Base-by-base conservation (phyloP, 2,888 invertebrate genomes). In the Zonitis immaculata region DNA sequence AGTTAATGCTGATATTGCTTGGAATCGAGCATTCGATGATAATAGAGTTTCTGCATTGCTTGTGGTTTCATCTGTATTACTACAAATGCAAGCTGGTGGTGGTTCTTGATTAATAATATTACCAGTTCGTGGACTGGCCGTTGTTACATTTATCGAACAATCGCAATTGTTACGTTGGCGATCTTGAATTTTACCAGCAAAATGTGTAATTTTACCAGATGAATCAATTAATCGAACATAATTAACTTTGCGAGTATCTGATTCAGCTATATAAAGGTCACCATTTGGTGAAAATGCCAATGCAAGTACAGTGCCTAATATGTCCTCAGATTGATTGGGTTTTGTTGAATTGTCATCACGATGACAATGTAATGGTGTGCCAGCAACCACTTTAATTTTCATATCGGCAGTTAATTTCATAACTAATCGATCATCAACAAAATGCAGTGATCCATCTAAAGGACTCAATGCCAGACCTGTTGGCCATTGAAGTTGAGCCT, bases 401-500 rank as follows among this genome's bases (percentile, higher is more conserved):
- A 91, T 87, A 71, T 95, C 95, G 18, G 89, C 88, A 0, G 95
- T 95, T 44, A 97, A 79, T 71, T 93, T 92, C 27, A 96, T 78
- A 2, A 97, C 92, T 43, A 96, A 84, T 65, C 95, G 86, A 71
- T 95, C 95, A 73, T 99, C 99, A 61, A 98, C 91, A 66, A 99
- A 95, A 73, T 97, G 94, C 8, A 99, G 78, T 1, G 92, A 89
- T 47, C 95, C 95, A 73, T 98, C 97, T 14, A 97, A 78, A 0
- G 96, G 96, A 70, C 95, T 96, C 45, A 98, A 79, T 0, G 95
- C 89, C 57, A 99, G 78, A 18, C 95, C 93, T n/a, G 96, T 96
- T 1, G 99, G 98, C 98, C 98, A 99, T 70, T 95, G 93, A 9
- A 97, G 79, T 72, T 95, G 94, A 2, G 95, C 85, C 80, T 87